Base-by-base conservation (phyloP, 2,888 invertebrate species). In the Tortrix viridana region DNA sequence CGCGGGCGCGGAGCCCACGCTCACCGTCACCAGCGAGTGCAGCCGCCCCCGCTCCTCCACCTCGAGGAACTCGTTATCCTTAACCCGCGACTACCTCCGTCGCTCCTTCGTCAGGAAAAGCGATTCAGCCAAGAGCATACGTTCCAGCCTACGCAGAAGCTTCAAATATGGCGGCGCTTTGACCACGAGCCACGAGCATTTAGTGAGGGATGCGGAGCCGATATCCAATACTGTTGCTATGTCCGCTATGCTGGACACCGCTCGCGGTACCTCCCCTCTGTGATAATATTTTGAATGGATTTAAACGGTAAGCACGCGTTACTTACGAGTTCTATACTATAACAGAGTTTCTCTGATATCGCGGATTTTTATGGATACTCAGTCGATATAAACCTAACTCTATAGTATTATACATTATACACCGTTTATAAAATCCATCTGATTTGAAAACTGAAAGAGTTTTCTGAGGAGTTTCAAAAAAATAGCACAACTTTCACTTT, bases 161-260 rank as follows among this genome's bases (percentile, higher is more conserved):
- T 89, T 91, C 68, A 83, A 85, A 65, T 86, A 92, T 71, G 80
- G 94, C 76, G 80, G 86, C 76, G 76, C 74, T 0, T 65, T 89
- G 60, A 87, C 88, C 0, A 88, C 85, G 2, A 94, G 94, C 70
- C 93, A 94, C 49, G 94, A 94, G 71, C 93, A 93, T 55, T 80
- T 95, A 67, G 93, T 95, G 4, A 90, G 94, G 23, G 93, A 93
- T 1, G 94, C 92, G 0, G 94, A 94, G 38, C 94, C 95, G 0
- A 94, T 94, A n/a, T 91, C 92, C 0, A 88, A 79, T 23, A 92
- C 92, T 0, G 89, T 89, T 0, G 88, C 90, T 0, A 85, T 91
- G 89, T 93, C 93, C 5, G 82, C 84, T 59, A 82, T 89, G 78
- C 63, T 83, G 67, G 79, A 78, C 18, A 79, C 85, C 74, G 79